Conservation (phyloP, 2,797 vertebrate genomes). For the Pampus argenteus region DNA sequence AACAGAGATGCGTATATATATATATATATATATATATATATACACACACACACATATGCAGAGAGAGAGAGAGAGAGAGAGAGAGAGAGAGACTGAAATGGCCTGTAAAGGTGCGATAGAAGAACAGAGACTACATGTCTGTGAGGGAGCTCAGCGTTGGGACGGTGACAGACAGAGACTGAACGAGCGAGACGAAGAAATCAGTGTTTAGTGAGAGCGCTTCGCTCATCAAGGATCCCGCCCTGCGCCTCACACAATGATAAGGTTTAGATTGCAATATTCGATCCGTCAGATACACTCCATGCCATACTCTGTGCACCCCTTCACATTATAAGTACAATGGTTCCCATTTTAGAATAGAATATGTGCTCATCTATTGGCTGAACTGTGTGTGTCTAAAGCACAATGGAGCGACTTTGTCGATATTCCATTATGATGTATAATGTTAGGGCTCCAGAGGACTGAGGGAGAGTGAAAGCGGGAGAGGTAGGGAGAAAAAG, state of each 20-base stretch:
- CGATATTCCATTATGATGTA: conserved; percentile 76
- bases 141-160: conserved; percentile 15
- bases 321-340: conserved; percentile 43
- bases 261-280: conserved; percentile 70
- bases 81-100: conserved; percentile 27
- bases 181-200: conserved; percentile 30
- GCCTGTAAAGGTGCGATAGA: conserved; percentile 20
- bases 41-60: too few species aligned
- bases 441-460: conserved; percentile 70
- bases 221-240: conserved; percentile 62
- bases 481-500: conserved; percentile 50
- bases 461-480: conserved; percentile 38
- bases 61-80: not conserved
- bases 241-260: conserved; percentile 32
- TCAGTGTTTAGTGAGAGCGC: conserved; percentile 45
- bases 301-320: conserved; percentile 23
- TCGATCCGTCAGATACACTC: conserved; percentile 57
- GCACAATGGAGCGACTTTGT: conserved; percentile 64
- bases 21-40: too few species aligned
- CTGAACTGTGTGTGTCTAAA: conserved; percentile 65
- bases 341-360: conserved; percentile 59
- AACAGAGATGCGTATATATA: too few species aligned
- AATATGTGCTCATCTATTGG: conserved; percentile 52
- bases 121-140: conserved; percentile 20
- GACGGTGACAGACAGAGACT: conserved; percentile 22